These are phyloP conservation scores for Ara ararauna DNA, from an alignment of 2,797 vertebrate species.

Conservation along the genomic window DNA sequence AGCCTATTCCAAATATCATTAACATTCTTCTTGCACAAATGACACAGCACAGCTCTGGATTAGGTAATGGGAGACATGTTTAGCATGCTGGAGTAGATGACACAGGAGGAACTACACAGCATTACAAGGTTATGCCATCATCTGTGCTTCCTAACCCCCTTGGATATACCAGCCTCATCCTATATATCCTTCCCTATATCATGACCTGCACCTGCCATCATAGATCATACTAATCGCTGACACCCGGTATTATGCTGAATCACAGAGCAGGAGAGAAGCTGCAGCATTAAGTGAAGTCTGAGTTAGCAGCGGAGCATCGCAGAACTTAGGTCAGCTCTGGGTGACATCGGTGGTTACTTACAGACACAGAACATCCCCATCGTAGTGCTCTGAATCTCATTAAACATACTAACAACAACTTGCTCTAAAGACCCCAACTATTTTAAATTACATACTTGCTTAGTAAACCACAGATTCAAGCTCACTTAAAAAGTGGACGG, in stretches of 20 bases:
- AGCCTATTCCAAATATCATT: conserved; percentile 24
- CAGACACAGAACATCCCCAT: not conserved
- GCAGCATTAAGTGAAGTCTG: not conserved
- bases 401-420: not conserved
- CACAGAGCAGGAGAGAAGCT: not conserved
- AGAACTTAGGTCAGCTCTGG: not conserved
- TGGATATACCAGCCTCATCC: not conserved
- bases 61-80: not conserved
- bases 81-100: not conserved
- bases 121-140: not conserved
- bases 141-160: not conserved
- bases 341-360: not conserved
- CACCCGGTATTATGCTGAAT: not conserved
- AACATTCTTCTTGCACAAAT: conserved; percentile 18
- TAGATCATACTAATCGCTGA: not conserved
- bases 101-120: not conserved
- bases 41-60: not conserved
- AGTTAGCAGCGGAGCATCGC: not conserved
- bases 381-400: not conserved
- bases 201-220: not conserved
- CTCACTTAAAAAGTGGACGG: not conserved
- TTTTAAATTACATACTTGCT: not conserved
- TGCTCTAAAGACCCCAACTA: not conserved
- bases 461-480: not conserved
- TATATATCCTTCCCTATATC: not conserved